Conservation (phyloP, 2,888 invertebrate species). For the Apamea anceps region DNA sequence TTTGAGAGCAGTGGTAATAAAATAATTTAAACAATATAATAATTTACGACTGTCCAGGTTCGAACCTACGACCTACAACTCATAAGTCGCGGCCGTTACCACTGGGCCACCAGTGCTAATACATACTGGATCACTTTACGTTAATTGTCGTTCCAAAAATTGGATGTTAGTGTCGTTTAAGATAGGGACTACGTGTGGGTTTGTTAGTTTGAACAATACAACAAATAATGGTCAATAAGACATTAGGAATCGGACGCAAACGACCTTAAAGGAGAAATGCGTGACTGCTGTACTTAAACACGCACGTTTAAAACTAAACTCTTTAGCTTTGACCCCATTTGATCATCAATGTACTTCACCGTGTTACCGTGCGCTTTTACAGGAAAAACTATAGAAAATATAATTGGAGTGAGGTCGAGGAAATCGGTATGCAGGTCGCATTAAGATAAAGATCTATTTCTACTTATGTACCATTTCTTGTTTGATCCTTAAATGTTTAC, state of each 20-base stretch:
- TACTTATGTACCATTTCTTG: not conserved
- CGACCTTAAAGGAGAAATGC: constrained; percentile 46
- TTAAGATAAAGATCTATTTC: constrained; percentile 2
- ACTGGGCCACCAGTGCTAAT: too few species aligned
- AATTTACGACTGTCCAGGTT: too few species aligned
- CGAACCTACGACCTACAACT: too few species aligned
- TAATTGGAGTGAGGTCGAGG: constrained; percentile 38
- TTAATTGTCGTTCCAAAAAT: too few species aligned
- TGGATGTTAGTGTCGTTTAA: too few species aligned
- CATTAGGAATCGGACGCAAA: constrained; percentile 21
- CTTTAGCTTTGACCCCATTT: constrained; percentile 54
- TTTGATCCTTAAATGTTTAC: not conserved
- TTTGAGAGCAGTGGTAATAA: too few species aligned
- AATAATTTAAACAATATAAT: too few species aligned
- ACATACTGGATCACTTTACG: too few species aligned
- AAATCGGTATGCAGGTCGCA: constrained; percentile 14
- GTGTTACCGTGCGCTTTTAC: constrained; percentile 30
- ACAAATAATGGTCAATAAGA: not conserved
- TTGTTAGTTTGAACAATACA: too few species aligned
- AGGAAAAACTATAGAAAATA: constrained; percentile 43
- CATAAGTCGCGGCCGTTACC: too few species aligned
- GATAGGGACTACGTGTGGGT: too few species aligned
- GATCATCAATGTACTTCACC: constrained; percentile 2
- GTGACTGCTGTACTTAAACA: constrained; percentile 47
- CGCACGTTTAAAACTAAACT: constrained; percentile 47